These are phyloP conservation scores for Caenorhabditis latens DNA, from an alignment of 1,140 invertebrate genomes.

Conservation along the genomic window DNA sequence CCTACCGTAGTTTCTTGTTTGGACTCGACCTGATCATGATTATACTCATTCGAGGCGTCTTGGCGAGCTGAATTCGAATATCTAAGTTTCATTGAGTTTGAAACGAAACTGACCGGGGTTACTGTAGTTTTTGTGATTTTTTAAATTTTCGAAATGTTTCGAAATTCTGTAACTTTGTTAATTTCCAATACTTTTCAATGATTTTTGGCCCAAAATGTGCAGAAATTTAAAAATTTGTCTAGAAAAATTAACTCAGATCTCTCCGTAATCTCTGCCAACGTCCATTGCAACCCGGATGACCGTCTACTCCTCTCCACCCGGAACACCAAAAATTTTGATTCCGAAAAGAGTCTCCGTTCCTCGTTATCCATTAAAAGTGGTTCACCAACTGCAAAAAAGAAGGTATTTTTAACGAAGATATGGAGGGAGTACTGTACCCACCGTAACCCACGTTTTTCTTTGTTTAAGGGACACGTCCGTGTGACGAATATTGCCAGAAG, in stretches of 20 bases:
- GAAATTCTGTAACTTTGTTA: no score
- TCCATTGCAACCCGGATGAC: slow-evolving; percentile 51
- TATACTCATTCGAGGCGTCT: no score
- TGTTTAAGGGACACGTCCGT: not conserved
- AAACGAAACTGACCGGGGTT: no score
- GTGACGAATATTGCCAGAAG: slow-evolving; percentile 1
- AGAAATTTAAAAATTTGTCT: not conserved
- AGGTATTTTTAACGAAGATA: not conserved
- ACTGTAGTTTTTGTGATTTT: not conserved
- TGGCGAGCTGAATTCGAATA: not conserved
- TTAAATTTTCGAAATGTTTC: not conserved
- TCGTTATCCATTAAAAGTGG: slow-evolving; percentile 6
- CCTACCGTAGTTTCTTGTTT: no score
- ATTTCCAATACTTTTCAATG: no score
- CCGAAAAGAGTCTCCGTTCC: not conserved
- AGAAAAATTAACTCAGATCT: not conserved
- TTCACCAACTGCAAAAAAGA: not conserved
- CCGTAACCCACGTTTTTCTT: no score
- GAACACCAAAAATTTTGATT: not conserved
- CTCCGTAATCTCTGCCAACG: slow-evolving; percentile 55
- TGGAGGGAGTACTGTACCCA: not conserved
- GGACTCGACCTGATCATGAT: no score
- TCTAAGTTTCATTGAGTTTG: not conserved
- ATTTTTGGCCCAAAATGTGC: no score
- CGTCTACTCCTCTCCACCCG: not conserved